Evolutionary conservation across 2,888 invertebrate species (phyloP).

Genomic region (Drosophila kambysellisi): DNA sequence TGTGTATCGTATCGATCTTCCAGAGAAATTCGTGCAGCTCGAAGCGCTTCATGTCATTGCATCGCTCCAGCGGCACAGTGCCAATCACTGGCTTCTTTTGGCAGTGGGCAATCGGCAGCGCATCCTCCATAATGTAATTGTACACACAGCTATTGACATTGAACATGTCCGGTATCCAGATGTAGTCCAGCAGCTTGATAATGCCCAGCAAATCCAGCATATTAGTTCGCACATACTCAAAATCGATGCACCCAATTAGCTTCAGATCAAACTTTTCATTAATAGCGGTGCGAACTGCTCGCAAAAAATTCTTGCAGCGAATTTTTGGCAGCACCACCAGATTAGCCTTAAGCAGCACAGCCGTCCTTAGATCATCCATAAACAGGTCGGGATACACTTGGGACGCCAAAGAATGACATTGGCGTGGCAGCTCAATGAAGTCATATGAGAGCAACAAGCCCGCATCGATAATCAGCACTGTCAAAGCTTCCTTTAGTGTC

Average conservation of each 20-base stretch:
- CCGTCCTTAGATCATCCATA: constrained; percentile 70
- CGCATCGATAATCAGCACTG: constrained; percentile 71
- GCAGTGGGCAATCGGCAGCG: constrained; percentile 74
- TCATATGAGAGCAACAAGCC: constrained; percentile 81
- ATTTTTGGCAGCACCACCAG: constrained; percentile 79
- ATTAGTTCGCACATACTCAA: constrained; percentile 71
- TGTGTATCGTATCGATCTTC: constrained; percentile 82
- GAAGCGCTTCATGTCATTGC: constrained; percentile 82
- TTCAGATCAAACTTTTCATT: constrained; percentile 50
- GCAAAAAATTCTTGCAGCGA: constrained; percentile 72
- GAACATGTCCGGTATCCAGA: constrained; percentile 83
- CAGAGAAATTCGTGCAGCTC: constrained; percentile 80
- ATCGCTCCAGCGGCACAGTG: constrained; percentile 80
- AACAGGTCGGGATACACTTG: constrained; percentile 61
- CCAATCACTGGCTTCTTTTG: constrained; percentile 81
- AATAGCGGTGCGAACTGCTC: constrained; percentile 57
- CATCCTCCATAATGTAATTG: constrained; percentile 71
- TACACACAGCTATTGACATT: constrained; percentile 55
- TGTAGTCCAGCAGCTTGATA: constrained; percentile 77
- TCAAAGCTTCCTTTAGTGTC: constrained; percentile 72
- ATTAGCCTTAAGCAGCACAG: constrained; percentile 67
- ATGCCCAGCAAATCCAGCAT: constrained; percentile 80
- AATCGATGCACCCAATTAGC: constrained; percentile 80
- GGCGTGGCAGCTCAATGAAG: constrained; percentile 79
- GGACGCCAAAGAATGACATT: constrained; percentile 62